These are phyloP conservation scores for Syrphus vitripennis DNA, from an alignment of 2,888 invertebrate genomes.

Conservation along the genomic window DNA sequence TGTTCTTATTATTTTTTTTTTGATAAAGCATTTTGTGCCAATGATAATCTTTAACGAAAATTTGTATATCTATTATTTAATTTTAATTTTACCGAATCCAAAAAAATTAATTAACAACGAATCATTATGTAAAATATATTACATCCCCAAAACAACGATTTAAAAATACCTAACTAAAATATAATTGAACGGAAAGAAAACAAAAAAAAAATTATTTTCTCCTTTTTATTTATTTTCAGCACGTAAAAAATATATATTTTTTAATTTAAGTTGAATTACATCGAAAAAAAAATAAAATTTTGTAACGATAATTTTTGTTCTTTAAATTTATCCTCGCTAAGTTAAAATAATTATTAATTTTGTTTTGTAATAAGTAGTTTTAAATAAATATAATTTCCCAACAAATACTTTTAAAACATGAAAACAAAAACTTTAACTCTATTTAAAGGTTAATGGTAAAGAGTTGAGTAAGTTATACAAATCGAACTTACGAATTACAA, in stretches of 20 bases:
- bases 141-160: slow-evolving; percentile 66
- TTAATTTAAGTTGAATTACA: slow-evolving; percentile 57
- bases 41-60: slow-evolving; percentile 75
- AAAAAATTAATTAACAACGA: slow-evolving; percentile 56
- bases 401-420: background rate
- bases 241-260: slow-evolving; percentile 57
- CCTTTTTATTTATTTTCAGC: slow-evolving; percentile 79
- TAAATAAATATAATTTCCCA: background rate
- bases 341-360: slow-evolving; percentile 29
- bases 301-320: slow-evolving; percentile 3
- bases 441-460: slow-evolving; percentile 14
- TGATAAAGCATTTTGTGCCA: slow-evolving; percentile 80
- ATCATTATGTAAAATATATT: slow-evolving; percentile 31
- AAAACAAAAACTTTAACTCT: background rate
- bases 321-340: slow-evolving; percentile 25
- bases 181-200: slow-evolving; percentile 10
- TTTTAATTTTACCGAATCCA: slow-evolving; percentile 39
- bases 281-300: background rate
- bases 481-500: slow-evolving; percentile 35
- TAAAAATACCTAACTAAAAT: slow-evolving; percentile 8
- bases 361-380: slow-evolving; percentile 44
- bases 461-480: slow-evolving; percentile 22
- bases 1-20: slow-evolving; percentile 74
- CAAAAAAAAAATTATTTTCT: slow-evolving; percentile 33
- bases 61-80: slow-evolving; percentile 22